Evolutionary conservation across 2,797 vertebrate species (phyloP), one percentile per base, ranked within the genome.

Genomic region (Malacoraja senta): DNA sequence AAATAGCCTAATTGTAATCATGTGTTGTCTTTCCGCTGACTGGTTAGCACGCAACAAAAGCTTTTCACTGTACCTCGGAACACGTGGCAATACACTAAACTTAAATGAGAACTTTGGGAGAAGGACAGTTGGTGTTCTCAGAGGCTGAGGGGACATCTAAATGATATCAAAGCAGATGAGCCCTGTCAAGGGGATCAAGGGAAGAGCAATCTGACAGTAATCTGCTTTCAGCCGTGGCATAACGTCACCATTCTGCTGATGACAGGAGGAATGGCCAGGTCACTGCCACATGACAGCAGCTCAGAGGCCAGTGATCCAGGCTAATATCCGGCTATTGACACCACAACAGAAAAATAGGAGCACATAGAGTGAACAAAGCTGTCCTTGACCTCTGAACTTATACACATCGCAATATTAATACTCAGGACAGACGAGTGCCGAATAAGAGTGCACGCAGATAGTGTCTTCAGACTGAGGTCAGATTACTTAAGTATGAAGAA

Each of bases 141-240:
- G 93, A 94, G 96, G 94, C 83, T 91, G 93, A 95, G 94, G 72
- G 95, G 95, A 96, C 95, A 95, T 94, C 95, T 95, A 95, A 96
- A 97, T 95, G 95, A 94, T 95, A 95, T 94, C 93, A 76, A 93
- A 93, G 95, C 94, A 94, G 94, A 94, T 96, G 96, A 96, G 95
- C 95, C 94, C 95, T 93, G 88, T 97, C 96, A 96, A 94, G 95
- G 95, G 96, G 96, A 96, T 94, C 95, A 96, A 83, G 94, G 94
- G 94, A 96, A 96, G 95, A 95, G 95, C 93, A 96, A 97, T 96
- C 97, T 96, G 97, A 98, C 97, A 96, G 97, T 97, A 97, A 97
- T 97, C 97, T 97, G 95, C 94, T 94, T 93, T 93, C 94, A 63
- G 95, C 94, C 95, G 95, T 94, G 95, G 93, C 94, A 94, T 94